Conservation (phyloP, 2,888 invertebrate genomes). For the Drosophila bunnanda region DNA sequence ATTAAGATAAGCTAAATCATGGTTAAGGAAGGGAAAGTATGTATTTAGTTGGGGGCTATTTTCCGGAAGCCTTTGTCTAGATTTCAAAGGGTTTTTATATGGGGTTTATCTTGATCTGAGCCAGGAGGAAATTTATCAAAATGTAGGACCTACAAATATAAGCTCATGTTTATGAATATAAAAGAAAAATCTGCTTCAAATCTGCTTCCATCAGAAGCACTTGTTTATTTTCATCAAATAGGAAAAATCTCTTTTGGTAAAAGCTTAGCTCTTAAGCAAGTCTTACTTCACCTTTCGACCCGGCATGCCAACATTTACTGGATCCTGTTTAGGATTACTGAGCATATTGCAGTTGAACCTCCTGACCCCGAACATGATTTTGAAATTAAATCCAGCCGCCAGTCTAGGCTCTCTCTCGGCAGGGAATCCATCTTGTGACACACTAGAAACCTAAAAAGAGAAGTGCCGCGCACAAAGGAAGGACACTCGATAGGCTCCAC, state of each 20-base stretch:
- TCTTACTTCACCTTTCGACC: constrained; percentile 17
- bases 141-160: not conserved
- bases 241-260: not conserved
- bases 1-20: constrained; percentile 29
- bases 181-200: not conserved
- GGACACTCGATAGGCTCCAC: constrained; percentile 36
- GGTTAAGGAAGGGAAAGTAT: not conserved
- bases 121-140: no score
- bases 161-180: not conserved
- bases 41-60: not conserved
- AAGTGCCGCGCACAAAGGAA: constrained; percentile 19
- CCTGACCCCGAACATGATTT: constrained; percentile 36
- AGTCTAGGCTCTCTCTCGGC: constrained; percentile 3
- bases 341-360: constrained; percentile 27
- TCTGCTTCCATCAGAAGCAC: not conserved
- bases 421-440: constrained; percentile 38
- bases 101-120: not conserved
- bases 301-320: constrained; percentile 8
- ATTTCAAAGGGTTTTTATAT: constrained; percentile 4
- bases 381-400: constrained; percentile 42
- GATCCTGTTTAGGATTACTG: constrained; percentile 29
- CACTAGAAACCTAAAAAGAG: constrained; percentile 13
- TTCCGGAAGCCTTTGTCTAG: not conserved
- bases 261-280: not conserved
- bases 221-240: not conserved